Conservation (phyloP, 2,797 vertebrate genomes). For the Galaxias olidus region DNA sequence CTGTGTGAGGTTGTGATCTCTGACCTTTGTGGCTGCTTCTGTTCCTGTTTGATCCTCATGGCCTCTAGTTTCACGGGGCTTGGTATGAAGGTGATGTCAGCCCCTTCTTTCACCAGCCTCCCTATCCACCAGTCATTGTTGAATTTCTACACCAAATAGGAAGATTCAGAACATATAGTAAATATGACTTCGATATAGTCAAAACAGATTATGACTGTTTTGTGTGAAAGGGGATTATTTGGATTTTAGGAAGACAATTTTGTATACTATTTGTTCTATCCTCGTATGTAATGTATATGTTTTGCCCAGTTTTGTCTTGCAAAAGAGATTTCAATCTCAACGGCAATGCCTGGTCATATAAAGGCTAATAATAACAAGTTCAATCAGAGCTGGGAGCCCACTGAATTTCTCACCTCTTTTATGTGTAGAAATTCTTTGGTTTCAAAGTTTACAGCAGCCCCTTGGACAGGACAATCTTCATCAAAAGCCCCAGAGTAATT, state of each 20-base stretch:
- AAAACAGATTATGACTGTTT: no score
- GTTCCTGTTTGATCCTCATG: conserved; percentile 93
- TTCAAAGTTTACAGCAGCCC: conserved; percentile 94
- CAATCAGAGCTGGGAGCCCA: no score
- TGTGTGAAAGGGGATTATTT: no score
- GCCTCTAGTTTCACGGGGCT: conserved; percentile 95
- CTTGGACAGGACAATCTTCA: conserved; percentile 95
- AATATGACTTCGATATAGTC: no score
- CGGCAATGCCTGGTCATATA: no score
- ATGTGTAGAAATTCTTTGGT: conserved; percentile 99
- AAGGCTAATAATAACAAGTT: no score
- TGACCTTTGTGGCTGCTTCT: conserved; percentile 86
- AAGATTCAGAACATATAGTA: no score
- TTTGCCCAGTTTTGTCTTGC: no score
- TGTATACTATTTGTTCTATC: no score
- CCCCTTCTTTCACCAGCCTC: conserved; percentile 93
- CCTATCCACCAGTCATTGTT: conserved; percentile 99
- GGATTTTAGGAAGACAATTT: no score
- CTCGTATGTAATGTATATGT: no score
- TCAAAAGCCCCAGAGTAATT: conserved; percentile 94
- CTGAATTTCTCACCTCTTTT: conserved; percentile 84
- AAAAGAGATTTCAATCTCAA: no score
- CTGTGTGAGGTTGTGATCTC: conserved; percentile 22
- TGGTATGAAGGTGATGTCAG: conserved; percentile 95
- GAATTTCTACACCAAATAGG: conserved; percentile 80